Conservation (phyloP, 2,797 vertebrate species). For the Galago senegalensis region DNA sequence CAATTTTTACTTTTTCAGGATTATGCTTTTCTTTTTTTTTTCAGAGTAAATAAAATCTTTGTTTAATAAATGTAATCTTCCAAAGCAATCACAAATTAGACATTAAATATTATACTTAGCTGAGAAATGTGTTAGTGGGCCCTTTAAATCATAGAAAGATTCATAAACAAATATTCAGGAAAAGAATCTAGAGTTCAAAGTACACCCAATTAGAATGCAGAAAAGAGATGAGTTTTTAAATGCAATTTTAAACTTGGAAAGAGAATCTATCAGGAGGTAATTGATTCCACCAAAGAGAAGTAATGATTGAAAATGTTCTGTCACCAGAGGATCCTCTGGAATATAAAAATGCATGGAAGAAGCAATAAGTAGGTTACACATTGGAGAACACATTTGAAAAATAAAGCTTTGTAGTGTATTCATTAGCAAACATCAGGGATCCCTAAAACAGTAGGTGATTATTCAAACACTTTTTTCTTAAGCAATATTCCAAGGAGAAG, state of each 20-base stretch:
- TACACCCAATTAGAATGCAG: conserved; percentile 87
- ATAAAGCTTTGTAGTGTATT: conserved; percentile 72
- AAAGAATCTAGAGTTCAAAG: conserved; percentile 83
- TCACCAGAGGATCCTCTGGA: conserved; percentile 79
- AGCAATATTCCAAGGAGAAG: conserved; percentile 69
- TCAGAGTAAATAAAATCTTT: conserved; percentile 77
- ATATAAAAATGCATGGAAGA: conserved; percentile 85
- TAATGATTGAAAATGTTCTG: conserved; percentile 88
- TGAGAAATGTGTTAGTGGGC: conserved; percentile 81
- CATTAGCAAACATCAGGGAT: conserved; percentile 79
- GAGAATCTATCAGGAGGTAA: conserved; percentile 89
- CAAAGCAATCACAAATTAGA: conserved; percentile 75
- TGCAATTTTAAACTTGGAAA: conserved; percentile 88
- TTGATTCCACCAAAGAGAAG: conserved; percentile 88
- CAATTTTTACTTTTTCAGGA: conserved; percentile 79
- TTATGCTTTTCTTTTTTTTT: conserved; percentile 78
- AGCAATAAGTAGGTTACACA: conserved; percentile 78
- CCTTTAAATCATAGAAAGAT: conserved; percentile 85
- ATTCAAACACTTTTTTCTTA: conserved; percentile 73
- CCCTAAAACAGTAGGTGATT: conserved; percentile 62
- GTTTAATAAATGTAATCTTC: conserved; percentile 83
- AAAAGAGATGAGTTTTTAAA: conserved; percentile 89
- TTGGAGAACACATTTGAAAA: conserved; percentile 78
- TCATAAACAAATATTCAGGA: conserved; percentile 87
- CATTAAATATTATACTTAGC: conserved; percentile 73